phyloP scores from a whole-genome alignment of 1,140 invertebrate genomes.

The Cydia pomonella region DNA sequence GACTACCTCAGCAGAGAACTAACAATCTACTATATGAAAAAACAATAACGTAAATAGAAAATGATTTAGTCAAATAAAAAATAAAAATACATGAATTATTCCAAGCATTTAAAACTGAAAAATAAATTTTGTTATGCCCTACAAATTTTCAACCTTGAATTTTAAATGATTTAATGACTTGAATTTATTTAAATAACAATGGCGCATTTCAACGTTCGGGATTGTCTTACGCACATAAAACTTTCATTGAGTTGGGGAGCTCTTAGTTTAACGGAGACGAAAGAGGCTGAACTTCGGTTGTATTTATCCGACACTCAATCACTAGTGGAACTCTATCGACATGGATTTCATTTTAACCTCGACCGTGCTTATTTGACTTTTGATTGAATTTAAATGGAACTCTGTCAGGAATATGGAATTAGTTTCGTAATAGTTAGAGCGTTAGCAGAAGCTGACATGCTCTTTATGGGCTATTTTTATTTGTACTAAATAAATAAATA shows the following conservation, averaged over 20 bases:
- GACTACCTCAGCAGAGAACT: too few species aligned
- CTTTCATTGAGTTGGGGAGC: slow-evolving; percentile 7
- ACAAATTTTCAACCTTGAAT: too few species aligned
- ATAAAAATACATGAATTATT: too few species aligned
- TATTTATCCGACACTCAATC: slow-evolving; percentile 31
- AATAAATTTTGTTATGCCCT: too few species aligned
- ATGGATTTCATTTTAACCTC: slow-evolving; percentile 25
- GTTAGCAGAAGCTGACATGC: neutral
- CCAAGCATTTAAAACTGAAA: too few species aligned
- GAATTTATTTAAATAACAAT: neutral
- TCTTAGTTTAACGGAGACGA: slow-evolving; percentile 3
- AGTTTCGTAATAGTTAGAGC: neutral
- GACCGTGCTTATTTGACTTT: slow-evolving; percentile 14
- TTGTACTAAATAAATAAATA: too few species aligned
- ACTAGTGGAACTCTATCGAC: slow-evolving; percentile 21
- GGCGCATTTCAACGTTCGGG: neutral
- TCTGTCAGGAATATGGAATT: slow-evolving; percentile 1
- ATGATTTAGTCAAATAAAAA: too few species aligned
- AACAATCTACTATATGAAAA: too few species aligned
- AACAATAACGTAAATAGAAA: too few species aligned
- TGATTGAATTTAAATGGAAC: slow-evolving; percentile 7
- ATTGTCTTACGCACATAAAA: slow-evolving; percentile 22
- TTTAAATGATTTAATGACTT: too few species aligned
- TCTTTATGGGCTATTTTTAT: neutral
- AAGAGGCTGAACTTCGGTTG: slow-evolving; percentile 9